phyloP scores from a whole-genome alignment of 1,140 invertebrate genomes.

The Euborellia annulipes region DNA sequence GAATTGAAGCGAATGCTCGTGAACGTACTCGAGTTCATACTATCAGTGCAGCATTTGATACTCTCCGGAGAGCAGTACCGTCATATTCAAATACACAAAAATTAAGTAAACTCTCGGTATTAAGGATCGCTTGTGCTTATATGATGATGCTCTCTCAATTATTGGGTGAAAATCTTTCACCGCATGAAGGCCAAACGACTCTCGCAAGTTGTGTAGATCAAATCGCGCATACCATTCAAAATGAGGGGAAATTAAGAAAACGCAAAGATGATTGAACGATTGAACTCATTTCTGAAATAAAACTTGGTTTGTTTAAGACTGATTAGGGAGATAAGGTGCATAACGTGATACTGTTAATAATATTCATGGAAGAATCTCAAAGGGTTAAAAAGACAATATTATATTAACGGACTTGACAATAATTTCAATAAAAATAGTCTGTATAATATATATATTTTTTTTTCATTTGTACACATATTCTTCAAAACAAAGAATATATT shows the following conservation, averaged over 20 bases:
- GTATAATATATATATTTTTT: too few relatives aligned
- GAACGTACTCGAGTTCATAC: constrained; percentile 86
- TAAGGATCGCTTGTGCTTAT: constrained; percentile 80
- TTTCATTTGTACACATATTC: too few relatives aligned
- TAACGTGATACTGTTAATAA: too few relatives aligned
- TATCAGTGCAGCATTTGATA: constrained; percentile 88
- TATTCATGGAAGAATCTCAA: too few relatives aligned
- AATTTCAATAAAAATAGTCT: too few relatives aligned
- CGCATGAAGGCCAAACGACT: constrained; percentile 30
- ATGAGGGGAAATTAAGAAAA: constrained; percentile 75
- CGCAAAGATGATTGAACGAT: constrained; percentile 59
- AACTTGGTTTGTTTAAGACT: too few relatives aligned
- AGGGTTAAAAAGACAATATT: too few relatives aligned
- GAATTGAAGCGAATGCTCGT: constrained; percentile 85
- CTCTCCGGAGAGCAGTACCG: constrained; percentile 63
- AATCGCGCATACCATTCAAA: constrained; percentile 77
- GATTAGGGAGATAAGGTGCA: too few relatives aligned
- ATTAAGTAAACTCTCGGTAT: constrained; percentile 76
- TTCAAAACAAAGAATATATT: too few relatives aligned
- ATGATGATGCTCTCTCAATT: constrained; percentile 67
- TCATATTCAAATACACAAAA: constrained; percentile 87
- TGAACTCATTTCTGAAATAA: too few relatives aligned
- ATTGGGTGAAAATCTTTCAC: constrained; percentile 42
- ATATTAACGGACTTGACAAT: too few relatives aligned
- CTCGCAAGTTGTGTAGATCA: constrained; percentile 65